phyloP scores from a whole-genome alignment of 1,140 invertebrate genomes.

The Caenorhabditis briggsae region DNA sequence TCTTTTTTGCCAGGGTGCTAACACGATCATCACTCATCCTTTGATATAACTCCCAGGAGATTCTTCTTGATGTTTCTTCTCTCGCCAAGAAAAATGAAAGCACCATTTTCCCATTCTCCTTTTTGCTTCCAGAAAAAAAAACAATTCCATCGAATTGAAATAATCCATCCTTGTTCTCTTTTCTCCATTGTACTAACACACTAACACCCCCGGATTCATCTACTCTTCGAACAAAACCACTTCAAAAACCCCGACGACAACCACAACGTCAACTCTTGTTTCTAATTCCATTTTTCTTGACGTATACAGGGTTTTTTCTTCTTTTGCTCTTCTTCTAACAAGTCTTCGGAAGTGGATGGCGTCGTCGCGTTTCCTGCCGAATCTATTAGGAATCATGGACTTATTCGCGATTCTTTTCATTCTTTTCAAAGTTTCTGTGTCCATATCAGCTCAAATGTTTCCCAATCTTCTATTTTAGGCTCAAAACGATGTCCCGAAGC shows the following conservation, averaged over 20 bases:
- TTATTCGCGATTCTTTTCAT: neutral
- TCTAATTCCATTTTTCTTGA: slow-evolving; percentile 49
- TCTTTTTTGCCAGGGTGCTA: neutral
- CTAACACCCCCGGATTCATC: slow-evolving; percentile 22
- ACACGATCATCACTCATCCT: slow-evolving; percentile 27
- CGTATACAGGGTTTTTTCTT: slow-evolving; percentile 5
- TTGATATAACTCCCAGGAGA: neutral
- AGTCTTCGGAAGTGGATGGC: slow-evolving; percentile 30
- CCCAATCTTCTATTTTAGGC: neutral
- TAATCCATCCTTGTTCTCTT: neutral
- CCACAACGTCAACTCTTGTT: slow-evolving; percentile 27
- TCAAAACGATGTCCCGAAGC: slow-evolving; percentile 16
- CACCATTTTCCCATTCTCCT: neutral
- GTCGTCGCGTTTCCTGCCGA: slow-evolving; percentile 5
- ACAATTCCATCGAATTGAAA: slow-evolving; percentile 1
- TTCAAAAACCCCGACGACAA: slow-evolving; percentile 41
- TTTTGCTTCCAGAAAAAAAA: neutral
- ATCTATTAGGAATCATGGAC: neutral
- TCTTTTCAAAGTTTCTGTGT: neutral
- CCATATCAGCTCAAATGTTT: neutral
- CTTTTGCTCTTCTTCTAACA: slow-evolving; percentile 12
- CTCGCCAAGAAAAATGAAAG: neutral
- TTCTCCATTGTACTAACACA: slow-evolving; percentile 18
- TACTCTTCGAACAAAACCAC: slow-evolving; percentile 32
- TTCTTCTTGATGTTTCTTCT: neutral